A percentile compares a stretch with the other conserved stretches of the same genome.
Conservation (phyloP, 2,113 vertebrate species). For the Taurulus bubalis region DNA sequence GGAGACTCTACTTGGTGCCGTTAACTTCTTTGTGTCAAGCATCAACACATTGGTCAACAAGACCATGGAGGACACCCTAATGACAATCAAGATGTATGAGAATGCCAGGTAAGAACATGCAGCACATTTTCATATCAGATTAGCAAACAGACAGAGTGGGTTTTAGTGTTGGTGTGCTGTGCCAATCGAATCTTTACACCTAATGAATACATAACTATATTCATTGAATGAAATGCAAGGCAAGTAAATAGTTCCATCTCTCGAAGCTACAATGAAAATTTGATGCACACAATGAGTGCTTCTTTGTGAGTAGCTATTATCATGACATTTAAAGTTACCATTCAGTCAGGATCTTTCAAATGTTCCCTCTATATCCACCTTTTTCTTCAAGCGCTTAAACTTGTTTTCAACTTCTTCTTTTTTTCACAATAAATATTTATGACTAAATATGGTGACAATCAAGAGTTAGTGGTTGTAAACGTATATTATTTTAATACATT, state of each 20-base stretch:
- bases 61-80: conserved; percentile 97
- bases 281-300: neutral
- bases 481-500: no score
- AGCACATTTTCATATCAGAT: neutral
- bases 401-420: neutral
- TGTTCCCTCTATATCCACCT: neutral
- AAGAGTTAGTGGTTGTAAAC: no score
- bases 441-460: no score
- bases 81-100: conserved; percentile 97
- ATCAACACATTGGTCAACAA: conserved; percentile 98
- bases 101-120: conserved; percentile 87
- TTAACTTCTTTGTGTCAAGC: conserved; percentile 98
- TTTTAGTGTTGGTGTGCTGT: neutral
- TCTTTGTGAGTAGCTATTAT: neutral
- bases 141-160: neutral
- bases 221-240: neutral
- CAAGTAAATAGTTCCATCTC: neutral
- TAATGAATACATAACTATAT: neutral
- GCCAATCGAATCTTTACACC: neutral
- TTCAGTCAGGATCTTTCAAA: conserved; percentile 1
- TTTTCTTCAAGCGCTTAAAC: neutral
- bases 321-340: neutral
- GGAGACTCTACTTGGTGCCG: conserved; percentile 93
- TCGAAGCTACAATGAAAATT: neutral
- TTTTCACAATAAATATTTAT: no score